phyloP scores from a whole-genome alignment of 2,888 invertebrate genomes.

The Sthenelais limicola region DNA sequence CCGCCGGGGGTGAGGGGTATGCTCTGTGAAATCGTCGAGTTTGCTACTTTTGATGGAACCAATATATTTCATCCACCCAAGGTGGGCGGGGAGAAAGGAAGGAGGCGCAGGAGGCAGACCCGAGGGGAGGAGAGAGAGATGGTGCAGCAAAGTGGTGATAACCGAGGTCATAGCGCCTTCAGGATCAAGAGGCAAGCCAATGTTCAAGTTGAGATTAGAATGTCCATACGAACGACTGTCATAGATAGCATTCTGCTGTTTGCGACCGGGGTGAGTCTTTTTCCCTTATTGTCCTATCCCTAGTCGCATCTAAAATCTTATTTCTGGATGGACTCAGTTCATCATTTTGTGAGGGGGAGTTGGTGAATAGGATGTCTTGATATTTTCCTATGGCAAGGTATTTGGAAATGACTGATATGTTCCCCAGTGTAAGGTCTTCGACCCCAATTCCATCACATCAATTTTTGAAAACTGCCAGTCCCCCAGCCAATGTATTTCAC shows the following conservation, averaged over 20 bases:
- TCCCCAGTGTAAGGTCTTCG: no score
- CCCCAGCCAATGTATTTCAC: no score
- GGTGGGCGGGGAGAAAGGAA: neutral
- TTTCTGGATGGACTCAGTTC: no score
- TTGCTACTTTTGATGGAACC: slow-evolving; percentile 61
- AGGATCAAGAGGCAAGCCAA: slow-evolving; percentile 40
- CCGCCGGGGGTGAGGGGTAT: slow-evolving; percentile 57
- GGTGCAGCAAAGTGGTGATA: no score
- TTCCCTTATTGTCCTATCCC: no score
- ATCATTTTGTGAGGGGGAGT: neutral
- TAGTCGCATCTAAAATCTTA: no score
- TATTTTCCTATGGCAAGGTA: no score
- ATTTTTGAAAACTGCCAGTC: no score
- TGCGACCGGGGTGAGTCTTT: slow-evolving; percentile 57
- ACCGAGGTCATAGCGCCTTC: slow-evolving; percentile 16
- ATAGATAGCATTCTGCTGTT: slow-evolving; percentile 58
- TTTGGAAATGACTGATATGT: no score
- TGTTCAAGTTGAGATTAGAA: slow-evolving; percentile 38
- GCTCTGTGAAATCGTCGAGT: slow-evolving; percentile 57
- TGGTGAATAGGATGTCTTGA: neutral
- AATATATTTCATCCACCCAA: slow-evolving; percentile 53
- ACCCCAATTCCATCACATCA: no score
- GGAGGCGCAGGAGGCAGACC: slow-evolving; percentile 25
- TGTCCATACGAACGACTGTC: slow-evolving; percentile 59
- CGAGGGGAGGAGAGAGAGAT: no score